Conservation (phyloP, 2,888 invertebrate species). For the Pseudeuparius sepicola region DNA sequence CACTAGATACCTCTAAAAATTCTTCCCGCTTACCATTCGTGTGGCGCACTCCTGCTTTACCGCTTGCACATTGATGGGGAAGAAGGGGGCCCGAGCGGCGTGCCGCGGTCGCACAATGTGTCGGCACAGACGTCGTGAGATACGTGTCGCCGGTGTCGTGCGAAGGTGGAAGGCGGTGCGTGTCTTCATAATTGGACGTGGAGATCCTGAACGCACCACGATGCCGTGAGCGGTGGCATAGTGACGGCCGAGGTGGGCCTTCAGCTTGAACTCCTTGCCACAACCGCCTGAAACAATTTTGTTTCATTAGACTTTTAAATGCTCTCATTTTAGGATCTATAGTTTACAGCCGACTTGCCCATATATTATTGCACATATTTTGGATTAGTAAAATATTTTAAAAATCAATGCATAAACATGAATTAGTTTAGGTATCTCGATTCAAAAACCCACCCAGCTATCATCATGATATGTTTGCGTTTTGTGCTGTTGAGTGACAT, state of each 20-base stretch:
- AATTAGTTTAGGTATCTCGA: too few relatives aligned
- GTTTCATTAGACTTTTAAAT: too few relatives aligned
- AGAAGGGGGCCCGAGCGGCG: constrained; percentile 80
- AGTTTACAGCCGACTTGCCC: too few relatives aligned
- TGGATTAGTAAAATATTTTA: too few relatives aligned
- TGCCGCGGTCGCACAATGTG: constrained; percentile 74
- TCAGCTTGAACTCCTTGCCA: constrained; percentile 92
- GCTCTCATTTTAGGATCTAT: too few relatives aligned
- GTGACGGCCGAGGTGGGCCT: constrained; percentile 88
- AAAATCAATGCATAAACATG: too few relatives aligned
- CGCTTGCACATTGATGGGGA: constrained; percentile 64
- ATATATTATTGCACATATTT: too few relatives aligned
- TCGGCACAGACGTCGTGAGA: constrained; percentile 78
- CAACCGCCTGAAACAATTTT: constrained; percentile 64
- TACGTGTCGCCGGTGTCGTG: constrained; percentile 81
- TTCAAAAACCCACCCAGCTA: too few relatives aligned
- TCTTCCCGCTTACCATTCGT: constrained; percentile 43
- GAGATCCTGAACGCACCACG: constrained; percentile 63
- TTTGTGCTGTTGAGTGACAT: too few relatives aligned
- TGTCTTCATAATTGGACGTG: constrained; percentile 94
- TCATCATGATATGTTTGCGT: too few relatives aligned
- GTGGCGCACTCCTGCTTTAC: constrained; percentile 73
- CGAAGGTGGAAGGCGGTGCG: constrained; percentile 92
- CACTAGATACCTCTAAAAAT: too few relatives aligned
- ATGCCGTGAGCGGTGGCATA: constrained; percentile 85